Evolutionary conservation across 2,113 vertebrate species (phyloP).

Genomic region (Pygoscelis antarcticus): DNA sequence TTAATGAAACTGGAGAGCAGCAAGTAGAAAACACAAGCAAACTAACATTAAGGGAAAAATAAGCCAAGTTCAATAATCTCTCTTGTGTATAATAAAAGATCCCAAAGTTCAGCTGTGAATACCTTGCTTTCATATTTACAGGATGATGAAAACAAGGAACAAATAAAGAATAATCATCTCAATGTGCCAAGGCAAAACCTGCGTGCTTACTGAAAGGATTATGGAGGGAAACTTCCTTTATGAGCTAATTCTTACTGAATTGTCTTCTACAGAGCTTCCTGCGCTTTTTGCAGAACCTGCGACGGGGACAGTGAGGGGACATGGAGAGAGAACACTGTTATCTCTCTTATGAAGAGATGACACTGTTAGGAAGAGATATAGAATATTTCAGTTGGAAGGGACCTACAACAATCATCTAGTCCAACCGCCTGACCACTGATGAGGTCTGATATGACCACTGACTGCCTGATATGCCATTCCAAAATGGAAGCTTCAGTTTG

Average conservation of each 20-base stretch:
- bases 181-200: neutral
- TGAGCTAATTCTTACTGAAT: neutral
- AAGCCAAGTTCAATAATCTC: neutral
- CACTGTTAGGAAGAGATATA: neutral
- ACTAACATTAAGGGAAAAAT: neutral
- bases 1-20: neutral
- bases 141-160: neutral
- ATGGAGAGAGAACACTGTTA: neutral
- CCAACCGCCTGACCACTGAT: neutral
- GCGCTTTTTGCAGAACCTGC: neutral
- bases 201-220: neutral
- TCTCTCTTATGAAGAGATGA: neutral
- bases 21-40: neutral
- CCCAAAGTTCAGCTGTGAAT: neutral
- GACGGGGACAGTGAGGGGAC: too few species aligned
- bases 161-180: neutral
- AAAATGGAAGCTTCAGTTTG: neutral
- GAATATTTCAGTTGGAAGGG: neutral
- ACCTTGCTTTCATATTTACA: neutral
- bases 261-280: neutral
- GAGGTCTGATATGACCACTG: too few species aligned
- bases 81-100: neutral
- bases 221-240: neutral
- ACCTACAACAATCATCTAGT: neutral
- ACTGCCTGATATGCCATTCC: neutral